phyloP scores from a whole-genome alignment of 2,113 vertebrate genomes.

The Proterorhinus semilunaris region DNA sequence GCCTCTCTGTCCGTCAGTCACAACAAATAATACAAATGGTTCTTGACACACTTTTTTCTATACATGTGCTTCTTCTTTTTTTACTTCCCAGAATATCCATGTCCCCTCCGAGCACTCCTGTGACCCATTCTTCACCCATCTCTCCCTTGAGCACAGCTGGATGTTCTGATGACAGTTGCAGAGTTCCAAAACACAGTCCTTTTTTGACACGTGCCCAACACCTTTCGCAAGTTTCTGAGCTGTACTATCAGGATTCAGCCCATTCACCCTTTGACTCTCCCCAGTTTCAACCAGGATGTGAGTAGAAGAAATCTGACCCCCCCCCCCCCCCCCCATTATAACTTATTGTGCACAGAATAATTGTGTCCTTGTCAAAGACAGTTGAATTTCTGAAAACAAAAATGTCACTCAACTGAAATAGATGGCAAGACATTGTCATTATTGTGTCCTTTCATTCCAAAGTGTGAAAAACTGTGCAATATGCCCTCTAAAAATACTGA shows the following conservation, averaged over 20 bases:
- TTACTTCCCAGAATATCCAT: constrained; percentile 55
- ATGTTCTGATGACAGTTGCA: constrained; percentile 77
- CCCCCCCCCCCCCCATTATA: no score
- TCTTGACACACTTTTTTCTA: not conserved
- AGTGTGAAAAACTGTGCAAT: not conserved
- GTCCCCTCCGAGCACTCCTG: constrained; percentile 87
- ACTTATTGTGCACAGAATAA: no score
- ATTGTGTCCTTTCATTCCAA: not conserved
- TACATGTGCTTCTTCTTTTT: not conserved
- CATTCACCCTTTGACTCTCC: constrained; percentile 82
- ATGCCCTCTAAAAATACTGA: not conserved
- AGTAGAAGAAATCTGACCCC: constrained; percentile 40
- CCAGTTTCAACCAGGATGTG: constrained; percentile 85
- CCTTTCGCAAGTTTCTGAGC: constrained; percentile 82
- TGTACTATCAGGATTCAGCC: constrained; percentile 86
- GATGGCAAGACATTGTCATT: no score
- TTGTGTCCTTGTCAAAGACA: no score
- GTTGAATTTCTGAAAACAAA: no score
- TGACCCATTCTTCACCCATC: constrained; percentile 81
- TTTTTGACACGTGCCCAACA: constrained; percentile 84
- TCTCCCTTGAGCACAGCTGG: constrained; percentile 79
- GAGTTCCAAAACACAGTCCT: constrained; percentile 81
- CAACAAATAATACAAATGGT: not conserved
- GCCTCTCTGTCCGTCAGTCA: no score
- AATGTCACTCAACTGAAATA: no score